Conservation (phyloP, 2,113 vertebrate species). For the Gopherus flavomarginatus region DNA sequence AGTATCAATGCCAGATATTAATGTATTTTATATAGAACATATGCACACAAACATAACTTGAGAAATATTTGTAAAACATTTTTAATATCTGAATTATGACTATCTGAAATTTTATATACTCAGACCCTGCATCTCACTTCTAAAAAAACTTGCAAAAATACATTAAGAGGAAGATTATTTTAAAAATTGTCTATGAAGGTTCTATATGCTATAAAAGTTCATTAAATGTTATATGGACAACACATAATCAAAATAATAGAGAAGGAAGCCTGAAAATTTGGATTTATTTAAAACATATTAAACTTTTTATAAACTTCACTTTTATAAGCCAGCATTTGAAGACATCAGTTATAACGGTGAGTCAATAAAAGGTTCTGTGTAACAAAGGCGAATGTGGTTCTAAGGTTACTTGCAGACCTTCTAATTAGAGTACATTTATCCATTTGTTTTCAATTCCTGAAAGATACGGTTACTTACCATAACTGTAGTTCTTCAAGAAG, state of each 20-base stretch:
- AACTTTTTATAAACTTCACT: not conserved
- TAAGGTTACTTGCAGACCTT: not conserved
- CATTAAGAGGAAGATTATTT: not conserved
- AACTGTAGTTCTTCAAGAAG: not conserved
- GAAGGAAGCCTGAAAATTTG: not conserved
- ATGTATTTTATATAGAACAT: not conserved
- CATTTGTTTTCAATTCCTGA: not conserved
- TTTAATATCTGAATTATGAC: not conserved
- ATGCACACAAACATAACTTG: not conserved
- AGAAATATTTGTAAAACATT: not conserved
- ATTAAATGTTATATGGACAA: not conserved
- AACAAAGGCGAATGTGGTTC: rapidly evolving
- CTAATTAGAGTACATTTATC: not conserved
- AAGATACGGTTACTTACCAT: not conserved
- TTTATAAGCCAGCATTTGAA: not conserved
- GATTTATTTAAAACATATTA: not conserved
- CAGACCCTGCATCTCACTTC: not conserved
- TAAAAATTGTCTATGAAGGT: not conserved
- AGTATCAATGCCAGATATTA: not conserved
- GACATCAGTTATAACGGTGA: not conserved
- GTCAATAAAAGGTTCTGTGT: not conserved
- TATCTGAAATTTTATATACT: not conserved
- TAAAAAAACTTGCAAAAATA: not conserved
- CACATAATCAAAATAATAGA: not conserved
- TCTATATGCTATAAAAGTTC: not conserved